Base-by-base conservation (phyloP, 2,797 vertebrate genomes). In the Galaxias olidus region DNA sequence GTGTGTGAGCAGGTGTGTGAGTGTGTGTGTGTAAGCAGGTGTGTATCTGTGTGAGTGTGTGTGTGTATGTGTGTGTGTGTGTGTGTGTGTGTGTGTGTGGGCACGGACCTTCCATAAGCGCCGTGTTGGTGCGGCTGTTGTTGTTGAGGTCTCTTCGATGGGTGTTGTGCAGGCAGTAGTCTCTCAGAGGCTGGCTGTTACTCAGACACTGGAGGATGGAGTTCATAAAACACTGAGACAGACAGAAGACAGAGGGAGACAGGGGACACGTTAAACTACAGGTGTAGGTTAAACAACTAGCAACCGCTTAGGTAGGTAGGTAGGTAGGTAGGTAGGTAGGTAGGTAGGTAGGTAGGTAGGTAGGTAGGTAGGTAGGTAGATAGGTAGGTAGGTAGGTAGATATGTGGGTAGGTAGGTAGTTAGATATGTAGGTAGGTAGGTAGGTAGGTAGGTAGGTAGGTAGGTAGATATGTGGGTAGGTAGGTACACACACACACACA, bases 151-250 rank as follows among this genome's bases (percentile, higher is more conserved):
- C 97, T 83, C 94, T 92, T 81, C 92, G 83, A 87, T 98, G 94
- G 44, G 93, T 91, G 91, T 94, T 96, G 90, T 98, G 96, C 79
- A 98, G 90, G 89, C 97, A 99, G 83, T 98, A 99, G 85, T 98
- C 97, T 73, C 95, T 87, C 84, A 99, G 89, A 85, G 93, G 95
- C 76, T 93, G 93, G 65, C 96, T 98, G 91, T 98, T 98, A 88
- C 97, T 98, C 86, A 99, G 94, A 92, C 97, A 98, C 93, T 99
- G 97, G 81, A 99, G 95, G 85, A 99, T 97, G 71, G 97, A 98
- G 92, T 99, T 99, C 97, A 99, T 98, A 89, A 99, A 99, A 89
- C 97, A 99, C 96, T 99, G 90, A 53, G 6, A 44, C 49, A 63
- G 17, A 63, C 15, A 55, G 19, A 58, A n/a, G n/a, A n/a, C n/a